phyloP scores from a whole-genome alignment of 2,797 vertebrate genomes.

The Mormyrops boulengeri region DNA sequence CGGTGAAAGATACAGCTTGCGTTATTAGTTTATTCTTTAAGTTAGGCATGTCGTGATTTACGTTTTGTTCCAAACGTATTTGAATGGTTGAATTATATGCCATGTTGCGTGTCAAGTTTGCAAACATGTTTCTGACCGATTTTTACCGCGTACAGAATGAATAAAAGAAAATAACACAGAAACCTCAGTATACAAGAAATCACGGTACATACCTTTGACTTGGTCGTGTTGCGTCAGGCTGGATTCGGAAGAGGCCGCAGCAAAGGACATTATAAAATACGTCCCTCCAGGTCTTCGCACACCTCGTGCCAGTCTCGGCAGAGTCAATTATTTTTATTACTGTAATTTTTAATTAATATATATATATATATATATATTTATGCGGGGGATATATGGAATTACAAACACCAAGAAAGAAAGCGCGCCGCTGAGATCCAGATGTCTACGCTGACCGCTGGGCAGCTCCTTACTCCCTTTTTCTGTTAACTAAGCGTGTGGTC shows the following conservation, averaged over 20 bases:
- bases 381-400: not conserved
- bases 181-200: not conserved
- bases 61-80: not conserved
- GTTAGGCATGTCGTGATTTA: not conserved
- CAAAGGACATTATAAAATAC: slow-evolving; percentile 22
- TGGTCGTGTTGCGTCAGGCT: slow-evolving; percentile 8
- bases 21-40: not conserved
- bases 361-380: no score
- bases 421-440: not conserved
- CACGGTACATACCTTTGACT: slow-evolving; percentile 13
- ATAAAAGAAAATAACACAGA: not conserved
- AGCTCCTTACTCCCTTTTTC: slow-evolving; percentile 43
- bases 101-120: not conserved
- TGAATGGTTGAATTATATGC: not conserved
- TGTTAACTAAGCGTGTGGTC: slow-evolving; percentile 37
- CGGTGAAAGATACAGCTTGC: not conserved
- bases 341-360: not conserved
- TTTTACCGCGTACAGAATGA: not conserved
- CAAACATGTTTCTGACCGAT: not conserved
- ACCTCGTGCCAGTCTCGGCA: not conserved
- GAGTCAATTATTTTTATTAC: not conserved
- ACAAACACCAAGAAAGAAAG: not conserved
- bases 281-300: not conserved
- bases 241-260: slow-evolving; percentile 14
- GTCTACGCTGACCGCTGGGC: slow-evolving; percentile 19